Evolutionary conservation across 2,888 invertebrate species (phyloP).

Genomic region (Drosophila incognita): DNA sequence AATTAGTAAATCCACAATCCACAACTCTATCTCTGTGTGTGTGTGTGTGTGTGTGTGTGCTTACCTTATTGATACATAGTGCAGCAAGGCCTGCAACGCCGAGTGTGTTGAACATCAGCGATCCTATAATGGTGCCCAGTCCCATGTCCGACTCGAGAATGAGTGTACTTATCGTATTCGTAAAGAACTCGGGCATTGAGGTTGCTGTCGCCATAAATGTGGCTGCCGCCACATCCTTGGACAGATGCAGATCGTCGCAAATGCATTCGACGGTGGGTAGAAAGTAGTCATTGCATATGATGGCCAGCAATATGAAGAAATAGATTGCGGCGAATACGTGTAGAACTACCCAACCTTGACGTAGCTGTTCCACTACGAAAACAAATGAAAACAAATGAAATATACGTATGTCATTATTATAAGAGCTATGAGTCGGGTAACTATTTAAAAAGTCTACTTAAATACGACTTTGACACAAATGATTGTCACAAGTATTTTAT

Average conservation of each 20-base stretch:
- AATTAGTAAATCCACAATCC: too few relatives aligned
- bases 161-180: conserved; percentile 95
- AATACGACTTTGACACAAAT: neutral
- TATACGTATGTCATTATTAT: neutral
- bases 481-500: neutral
- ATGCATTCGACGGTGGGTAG: conserved; percentile 95
- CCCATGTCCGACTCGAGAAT: conserved; percentile 93
- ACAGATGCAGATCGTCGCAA: conserved; percentile 91
- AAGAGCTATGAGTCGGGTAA: neutral
- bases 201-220: conserved; percentile 99
- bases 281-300: conserved; percentile 96
- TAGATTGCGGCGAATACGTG: conserved; percentile 92
- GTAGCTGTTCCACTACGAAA: conserved; percentile 87
- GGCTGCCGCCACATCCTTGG: conserved; percentile 97
- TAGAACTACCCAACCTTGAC: conserved; percentile 91
- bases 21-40: neutral
- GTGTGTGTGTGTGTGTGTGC: conserved; percentile 6
- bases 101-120: conserved; percentile 94
- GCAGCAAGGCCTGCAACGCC: conserved; percentile 94
- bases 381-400: neutral
- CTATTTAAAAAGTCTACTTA: neutral
- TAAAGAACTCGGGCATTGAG: conserved; percentile 97
- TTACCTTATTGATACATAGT: conserved; percentile 90
- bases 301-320: conserved; percentile 93
- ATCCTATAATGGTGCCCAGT: conserved; percentile 94